Evolutionary conservation across 2,797 vertebrate species (phyloP).

Genomic region (Enteromius thamalakanensis): DNA sequence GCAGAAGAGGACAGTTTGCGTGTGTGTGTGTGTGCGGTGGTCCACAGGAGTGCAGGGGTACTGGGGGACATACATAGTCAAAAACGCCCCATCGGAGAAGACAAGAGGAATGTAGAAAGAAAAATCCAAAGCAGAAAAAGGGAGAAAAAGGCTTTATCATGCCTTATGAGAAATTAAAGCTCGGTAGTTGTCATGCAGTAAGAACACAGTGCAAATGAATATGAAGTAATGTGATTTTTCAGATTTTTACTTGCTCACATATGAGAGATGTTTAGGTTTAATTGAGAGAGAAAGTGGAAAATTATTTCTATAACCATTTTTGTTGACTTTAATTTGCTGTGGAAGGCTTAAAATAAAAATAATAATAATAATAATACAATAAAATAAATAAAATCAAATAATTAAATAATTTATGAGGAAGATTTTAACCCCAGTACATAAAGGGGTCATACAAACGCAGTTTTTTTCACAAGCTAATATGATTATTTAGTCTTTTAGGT

Average conservation of each 20-base stretch:
- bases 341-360: background rate
- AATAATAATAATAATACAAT: background rate
- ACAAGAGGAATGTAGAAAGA: background rate
- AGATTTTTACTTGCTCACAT: background rate
- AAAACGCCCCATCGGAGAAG: background rate
- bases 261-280: background rate
- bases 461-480: no score
- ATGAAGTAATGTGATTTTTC: background rate
- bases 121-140: background rate
- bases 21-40: slow-evolving; percentile 25
- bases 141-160: background rate
- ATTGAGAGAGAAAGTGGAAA: background rate
- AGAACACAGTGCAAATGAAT: background rate
- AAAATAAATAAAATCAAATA: background rate
- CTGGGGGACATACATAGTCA: slow-evolving; percentile 32
- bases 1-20: slow-evolving; percentile 43
- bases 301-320: background rate
- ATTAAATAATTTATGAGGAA: background rate
- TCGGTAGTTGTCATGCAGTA: background rate
- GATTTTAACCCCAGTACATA: background rate
- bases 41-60: slow-evolving; percentile 30
- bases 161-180: background rate
- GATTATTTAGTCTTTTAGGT: no score
- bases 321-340: background rate
- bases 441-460: background rate